Evolutionary conservation across 92 coral and sea anemone species (phyloP).

Genomic region (Phenganax stokvisi): DNA sequence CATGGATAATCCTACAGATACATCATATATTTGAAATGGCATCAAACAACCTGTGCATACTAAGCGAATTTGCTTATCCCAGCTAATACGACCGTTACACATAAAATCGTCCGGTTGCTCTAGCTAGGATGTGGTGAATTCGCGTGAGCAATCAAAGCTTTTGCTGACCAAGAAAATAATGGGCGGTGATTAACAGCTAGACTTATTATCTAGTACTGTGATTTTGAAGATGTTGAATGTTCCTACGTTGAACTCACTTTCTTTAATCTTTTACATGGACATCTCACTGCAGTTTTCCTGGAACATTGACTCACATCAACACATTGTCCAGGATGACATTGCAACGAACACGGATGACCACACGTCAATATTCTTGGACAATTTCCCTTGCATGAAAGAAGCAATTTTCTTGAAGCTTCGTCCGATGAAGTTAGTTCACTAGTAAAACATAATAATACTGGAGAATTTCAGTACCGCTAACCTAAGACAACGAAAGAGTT

Average conservation of each 20-base stretch:
- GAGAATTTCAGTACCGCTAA: too few relatives aligned
- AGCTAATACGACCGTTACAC: too few relatives aligned
- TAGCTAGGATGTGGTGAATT: too few relatives aligned
- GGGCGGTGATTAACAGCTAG: too few relatives aligned
- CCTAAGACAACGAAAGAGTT: too few relatives aligned
- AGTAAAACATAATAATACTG: background rate
- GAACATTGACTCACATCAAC: constrained; percentile 59
- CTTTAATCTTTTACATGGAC: constrained; percentile 79
- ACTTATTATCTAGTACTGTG: background rate
- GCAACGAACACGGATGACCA: constrained; percentile 79
- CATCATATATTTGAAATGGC: background rate
- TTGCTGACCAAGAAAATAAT: too few relatives aligned
- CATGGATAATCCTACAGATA: constrained; percentile 74
- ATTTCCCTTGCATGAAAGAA: constrained; percentile 82
- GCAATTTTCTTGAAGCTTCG: constrained; percentile 47
- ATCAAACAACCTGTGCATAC: background rate
- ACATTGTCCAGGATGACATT: constrained; percentile 79
- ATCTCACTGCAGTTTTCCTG: constrained; percentile 69
- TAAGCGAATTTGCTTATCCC: too few relatives aligned
- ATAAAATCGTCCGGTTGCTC: too few relatives aligned
- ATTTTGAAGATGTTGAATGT: background rate
- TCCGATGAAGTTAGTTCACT: constrained; percentile 78
- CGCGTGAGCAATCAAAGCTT: too few relatives aligned
- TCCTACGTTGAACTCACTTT: constrained; percentile 52
- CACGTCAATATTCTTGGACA: constrained; percentile 77